phyloP scores from a whole-genome alignment of 2,797 vertebrate genomes.

The Enteromius unitaeniatus region DNA sequence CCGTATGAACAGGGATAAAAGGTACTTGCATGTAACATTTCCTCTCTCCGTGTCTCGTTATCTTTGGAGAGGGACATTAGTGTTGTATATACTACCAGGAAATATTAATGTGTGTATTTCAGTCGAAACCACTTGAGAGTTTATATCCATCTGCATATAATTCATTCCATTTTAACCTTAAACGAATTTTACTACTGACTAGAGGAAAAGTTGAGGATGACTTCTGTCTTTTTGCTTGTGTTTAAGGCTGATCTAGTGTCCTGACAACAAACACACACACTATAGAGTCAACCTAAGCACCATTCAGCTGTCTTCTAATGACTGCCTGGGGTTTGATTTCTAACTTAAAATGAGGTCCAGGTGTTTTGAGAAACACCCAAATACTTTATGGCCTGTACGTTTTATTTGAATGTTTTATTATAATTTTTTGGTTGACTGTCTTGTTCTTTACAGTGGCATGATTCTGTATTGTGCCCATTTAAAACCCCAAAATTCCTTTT shows the following conservation, averaged over 20 bases:
- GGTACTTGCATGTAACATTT: conserved; percentile 40
- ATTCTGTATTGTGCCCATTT: background rate
- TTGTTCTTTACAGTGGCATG: background rate
- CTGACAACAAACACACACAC: background rate
- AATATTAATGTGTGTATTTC: conserved; percentile 36
- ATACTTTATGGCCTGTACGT: background rate
- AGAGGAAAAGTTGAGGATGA: conserved; percentile 32
- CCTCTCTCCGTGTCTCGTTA: conserved; percentile 19
- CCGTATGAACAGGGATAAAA: conserved; percentile 26
- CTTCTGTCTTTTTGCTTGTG: conserved; percentile 19
- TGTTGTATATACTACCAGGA: conserved; percentile 38
- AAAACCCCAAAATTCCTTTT: background rate
- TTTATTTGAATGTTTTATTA: background rate
- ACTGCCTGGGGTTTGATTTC: conserved; percentile 35
- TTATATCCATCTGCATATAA: conserved; percentile 15
- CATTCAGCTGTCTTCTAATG: conserved; percentile 45
- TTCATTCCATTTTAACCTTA: conserved; percentile 41
- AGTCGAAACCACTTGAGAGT: conserved; percentile 12
- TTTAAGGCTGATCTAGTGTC: conserved; percentile 4
- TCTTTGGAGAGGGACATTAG: conserved; percentile 13
- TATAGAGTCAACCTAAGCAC: background rate
- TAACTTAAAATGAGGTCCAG: background rate
- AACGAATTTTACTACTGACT: conserved; percentile 66
- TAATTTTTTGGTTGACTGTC: background rate
- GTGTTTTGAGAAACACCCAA: conserved; percentile 19